Conservation (phyloP, 2,113 vertebrate species). For the Ailurus styani region DNA sequence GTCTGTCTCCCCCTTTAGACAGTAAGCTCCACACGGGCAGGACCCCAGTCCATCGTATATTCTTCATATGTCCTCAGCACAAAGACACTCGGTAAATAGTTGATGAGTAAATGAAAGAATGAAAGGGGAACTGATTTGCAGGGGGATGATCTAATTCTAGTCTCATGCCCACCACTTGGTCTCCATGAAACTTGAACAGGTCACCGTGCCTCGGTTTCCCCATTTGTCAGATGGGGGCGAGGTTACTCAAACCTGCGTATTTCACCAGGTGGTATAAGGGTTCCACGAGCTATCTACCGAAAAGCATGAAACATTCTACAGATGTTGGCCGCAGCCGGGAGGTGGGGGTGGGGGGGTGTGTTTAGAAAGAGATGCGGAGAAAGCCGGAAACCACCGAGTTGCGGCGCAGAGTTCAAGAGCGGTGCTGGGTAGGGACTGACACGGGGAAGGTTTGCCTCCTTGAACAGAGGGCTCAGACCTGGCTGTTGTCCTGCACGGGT, state of each 20-base stretch:
- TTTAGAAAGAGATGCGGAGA: not conserved
- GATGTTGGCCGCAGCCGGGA: not conserved
- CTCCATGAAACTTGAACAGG: not conserved
- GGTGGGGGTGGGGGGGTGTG: too few relatives aligned
- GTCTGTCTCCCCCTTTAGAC: not conserved
- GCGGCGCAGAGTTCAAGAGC: not conserved
- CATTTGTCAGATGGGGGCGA: not conserved
- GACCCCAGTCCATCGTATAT: not conserved
- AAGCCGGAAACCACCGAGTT: not conserved
- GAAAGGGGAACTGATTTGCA: not conserved
- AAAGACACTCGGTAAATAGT: not conserved
- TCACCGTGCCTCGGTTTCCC: not conserved
- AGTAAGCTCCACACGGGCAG: not conserved
- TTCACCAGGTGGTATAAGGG: not conserved
- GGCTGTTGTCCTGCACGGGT: not conserved
- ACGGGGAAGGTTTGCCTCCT: not conserved
- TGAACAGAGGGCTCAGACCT: not conserved
- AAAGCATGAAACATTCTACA: not conserved
- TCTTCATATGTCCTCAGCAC: not conserved
- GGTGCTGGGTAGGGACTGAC: not conserved
- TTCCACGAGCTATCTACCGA: not conserved
- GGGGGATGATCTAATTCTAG: not conserved
- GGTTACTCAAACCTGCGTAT: not conserved
- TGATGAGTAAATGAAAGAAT: not conserved
- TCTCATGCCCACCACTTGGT: not conserved